Conservation (phyloP, 1,140 invertebrate species). For the Drosophila murphyi region DNA sequence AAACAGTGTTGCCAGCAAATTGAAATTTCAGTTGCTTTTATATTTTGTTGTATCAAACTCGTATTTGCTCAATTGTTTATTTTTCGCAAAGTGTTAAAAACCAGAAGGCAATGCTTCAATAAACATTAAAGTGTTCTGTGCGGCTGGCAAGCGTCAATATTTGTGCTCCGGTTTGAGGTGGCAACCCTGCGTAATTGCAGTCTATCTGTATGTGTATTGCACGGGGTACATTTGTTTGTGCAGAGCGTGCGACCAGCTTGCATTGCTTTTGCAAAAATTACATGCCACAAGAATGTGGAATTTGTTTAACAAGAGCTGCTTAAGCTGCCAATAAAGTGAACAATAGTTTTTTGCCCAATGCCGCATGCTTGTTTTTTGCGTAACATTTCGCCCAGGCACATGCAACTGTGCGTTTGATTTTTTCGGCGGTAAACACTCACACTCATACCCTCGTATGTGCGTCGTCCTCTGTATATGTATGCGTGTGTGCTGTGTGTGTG, state of each 20-base stretch:
- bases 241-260: conserved; percentile 73
- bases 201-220: conserved; percentile 78
- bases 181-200: conserved; percentile 80
- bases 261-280: conserved; percentile 51
- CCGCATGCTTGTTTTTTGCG: conserved; percentile 62
- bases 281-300: conserved; percentile 38
- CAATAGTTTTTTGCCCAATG: conserved; percentile 7
- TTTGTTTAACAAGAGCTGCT: conserved; percentile 20
- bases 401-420: conserved; percentile 81
- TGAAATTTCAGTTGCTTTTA: conserved; percentile 1
- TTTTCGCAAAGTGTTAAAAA: neutral
- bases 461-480: conserved; percentile 54
- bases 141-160: conserved; percentile 13
- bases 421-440: conserved; percentile 82
- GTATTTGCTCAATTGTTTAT: neutral
- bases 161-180: conserved; percentile 34
- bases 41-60: neutral
- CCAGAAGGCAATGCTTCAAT: neutral
- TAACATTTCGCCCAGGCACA: conserved; percentile 70
- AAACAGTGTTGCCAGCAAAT: conserved; percentile 38
- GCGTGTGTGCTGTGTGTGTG: conserved; percentile 26
- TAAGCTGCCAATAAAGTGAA: conserved; percentile 29
- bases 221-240: conserved; percentile 70
- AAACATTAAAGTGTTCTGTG: neutral
- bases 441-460: conserved; percentile 72